These are phyloP conservation scores for Asbolus verrucosus DNA, from an alignment of 1,140 invertebrate species.

Conservation along the genomic window DNA sequence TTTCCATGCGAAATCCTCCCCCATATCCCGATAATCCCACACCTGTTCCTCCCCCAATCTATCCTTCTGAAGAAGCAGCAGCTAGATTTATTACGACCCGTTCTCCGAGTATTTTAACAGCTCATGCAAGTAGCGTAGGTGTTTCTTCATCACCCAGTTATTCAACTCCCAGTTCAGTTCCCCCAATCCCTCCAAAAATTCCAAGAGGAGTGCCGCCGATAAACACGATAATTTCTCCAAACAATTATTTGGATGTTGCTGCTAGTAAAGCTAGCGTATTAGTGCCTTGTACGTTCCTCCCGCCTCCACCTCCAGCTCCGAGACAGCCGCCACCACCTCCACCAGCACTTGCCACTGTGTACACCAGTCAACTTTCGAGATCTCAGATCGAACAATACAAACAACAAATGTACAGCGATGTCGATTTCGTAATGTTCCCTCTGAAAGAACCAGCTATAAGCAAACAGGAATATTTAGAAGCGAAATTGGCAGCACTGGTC, in stretches of 20 bases:
- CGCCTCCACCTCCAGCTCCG: conserved; percentile 67
- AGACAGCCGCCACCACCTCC: conserved; percentile 67
- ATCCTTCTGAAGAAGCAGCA: conserved; percentile 71
- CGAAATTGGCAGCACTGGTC: conserved; percentile 77
- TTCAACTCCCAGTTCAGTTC: conserved; percentile 68
- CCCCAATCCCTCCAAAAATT: conserved; percentile 69
- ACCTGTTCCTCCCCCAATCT: conserved; percentile 60
- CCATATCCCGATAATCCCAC: conserved; percentile 70
- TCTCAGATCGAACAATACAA: conserved; percentile 87
- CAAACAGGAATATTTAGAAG: conserved; percentile 90
- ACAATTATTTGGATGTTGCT: conserved; percentile 77
- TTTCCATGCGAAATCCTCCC: conserved; percentile 67
- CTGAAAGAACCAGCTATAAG: conserved; percentile 88
- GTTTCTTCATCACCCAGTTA: conserved; percentile 68
- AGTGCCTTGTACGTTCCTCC: conserved; percentile 71
- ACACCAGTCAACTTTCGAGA: conserved; percentile 76
- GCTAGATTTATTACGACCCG: conserved; percentile 76
- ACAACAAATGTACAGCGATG: conserved; percentile 88
- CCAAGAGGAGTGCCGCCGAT: conserved; percentile 66
- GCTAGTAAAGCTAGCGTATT: conserved; percentile 72
- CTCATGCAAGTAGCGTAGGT: conserved; percentile 71
- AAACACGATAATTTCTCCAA: conserved; percentile 71
- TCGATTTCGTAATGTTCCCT: conserved; percentile 91
- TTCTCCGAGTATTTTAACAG: conserved; percentile 76
- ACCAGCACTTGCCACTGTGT: conserved; percentile 72